Conservation (phyloP, 2,797 vertebrate species). For the Synaphobranchus kaupii region DNA sequence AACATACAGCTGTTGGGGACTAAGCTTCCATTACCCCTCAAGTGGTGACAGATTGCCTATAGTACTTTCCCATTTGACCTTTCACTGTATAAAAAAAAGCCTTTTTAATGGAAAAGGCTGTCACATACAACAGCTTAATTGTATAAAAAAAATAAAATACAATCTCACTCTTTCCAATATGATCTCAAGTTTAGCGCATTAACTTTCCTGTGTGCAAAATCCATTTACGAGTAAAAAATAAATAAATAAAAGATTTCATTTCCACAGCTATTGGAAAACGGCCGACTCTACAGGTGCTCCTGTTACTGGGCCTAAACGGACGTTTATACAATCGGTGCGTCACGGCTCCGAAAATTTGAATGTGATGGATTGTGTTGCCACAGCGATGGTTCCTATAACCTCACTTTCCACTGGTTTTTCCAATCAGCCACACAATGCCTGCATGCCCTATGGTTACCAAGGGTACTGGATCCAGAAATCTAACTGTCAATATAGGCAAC, state of each 20-base stretch:
- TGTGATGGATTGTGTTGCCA: constrained; percentile 19
- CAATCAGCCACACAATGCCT: not conserved
- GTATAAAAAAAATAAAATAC: constrained; percentile 13
- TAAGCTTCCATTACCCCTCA: constrained; percentile 19
- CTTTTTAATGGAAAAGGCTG: constrained; percentile 4
- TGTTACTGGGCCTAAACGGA: not conserved
- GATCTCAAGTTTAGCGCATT: not conserved
- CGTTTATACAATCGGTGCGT: not conserved
- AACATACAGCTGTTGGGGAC: not conserved
- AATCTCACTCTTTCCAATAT: constrained; percentile 21
- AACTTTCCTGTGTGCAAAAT: constrained; percentile 13
- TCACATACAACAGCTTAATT: constrained; percentile 18
- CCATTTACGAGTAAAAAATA: constrained; percentile 13
- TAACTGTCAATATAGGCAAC: not conserved
- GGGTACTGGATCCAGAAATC: not conserved
- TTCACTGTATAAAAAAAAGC: not conserved
- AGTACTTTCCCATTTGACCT: constrained; percentile 14
- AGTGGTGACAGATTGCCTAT: constrained; percentile 20
- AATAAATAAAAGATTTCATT: constrained; percentile 16
- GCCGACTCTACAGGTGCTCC: constrained; percentile 17
- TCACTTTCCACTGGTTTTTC: not conserved
- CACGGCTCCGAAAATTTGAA: not conserved
- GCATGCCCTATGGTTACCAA: not conserved
- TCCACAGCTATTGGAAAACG: constrained; percentile 3
- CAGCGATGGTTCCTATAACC: not conserved